A percentile compares a stretch with the other conserved stretches of the same genome.
phyloP scores from a whole-genome alignment of 1,140 invertebrate species.

The Drosophila kikkawai region DNA sequence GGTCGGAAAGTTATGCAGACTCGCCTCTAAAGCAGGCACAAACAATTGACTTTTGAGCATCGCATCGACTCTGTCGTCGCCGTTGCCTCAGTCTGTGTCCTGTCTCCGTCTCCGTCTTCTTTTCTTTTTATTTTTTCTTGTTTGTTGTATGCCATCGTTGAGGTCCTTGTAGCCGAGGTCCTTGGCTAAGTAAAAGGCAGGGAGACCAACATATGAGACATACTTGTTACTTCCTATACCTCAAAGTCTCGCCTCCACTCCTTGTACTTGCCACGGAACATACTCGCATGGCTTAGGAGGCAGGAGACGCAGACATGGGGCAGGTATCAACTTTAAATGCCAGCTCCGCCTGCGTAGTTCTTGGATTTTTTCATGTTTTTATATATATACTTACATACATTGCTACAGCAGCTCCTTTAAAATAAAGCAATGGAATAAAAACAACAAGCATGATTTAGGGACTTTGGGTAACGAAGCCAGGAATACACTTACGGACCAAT shows the following conservation, averaged over 20 bases:
- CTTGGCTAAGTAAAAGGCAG: constrained; percentile 75
- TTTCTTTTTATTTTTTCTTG: not conserved
- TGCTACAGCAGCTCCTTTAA: constrained; percentile 38
- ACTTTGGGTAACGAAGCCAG: not conserved
- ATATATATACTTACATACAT: constrained; percentile 8
- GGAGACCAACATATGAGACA: constrained; percentile 73
- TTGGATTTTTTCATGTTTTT: constrained; percentile 28
- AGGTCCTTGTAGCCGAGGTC: constrained; percentile 50
- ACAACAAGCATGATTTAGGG: constrained; percentile 10
- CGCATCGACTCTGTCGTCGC: constrained; percentile 38
- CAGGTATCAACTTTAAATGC: constrained; percentile 63
- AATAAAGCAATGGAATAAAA: constrained; percentile 35
- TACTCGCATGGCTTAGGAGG: constrained; percentile 24
- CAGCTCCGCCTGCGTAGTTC: constrained; percentile 25
- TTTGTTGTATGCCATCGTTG: constrained; percentile 33
- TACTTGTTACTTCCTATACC: constrained; percentile 73
- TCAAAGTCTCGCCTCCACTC: constrained; percentile 56
- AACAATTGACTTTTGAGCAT: constrained; percentile 78
- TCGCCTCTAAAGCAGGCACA: constrained; percentile 67
- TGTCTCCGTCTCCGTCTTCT: not conserved
- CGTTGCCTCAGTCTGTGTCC: constrained; percentile 6
- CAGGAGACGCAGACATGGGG: not conserved
- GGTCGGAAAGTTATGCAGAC: constrained; percentile 65
- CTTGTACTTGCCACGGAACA: constrained; percentile 15
- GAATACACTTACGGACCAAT: constrained; percentile 14